Evolutionary conservation across 2,113 vertebrate genomes (phyloP).

Genomic region (Catharus fuscescens): DNA sequence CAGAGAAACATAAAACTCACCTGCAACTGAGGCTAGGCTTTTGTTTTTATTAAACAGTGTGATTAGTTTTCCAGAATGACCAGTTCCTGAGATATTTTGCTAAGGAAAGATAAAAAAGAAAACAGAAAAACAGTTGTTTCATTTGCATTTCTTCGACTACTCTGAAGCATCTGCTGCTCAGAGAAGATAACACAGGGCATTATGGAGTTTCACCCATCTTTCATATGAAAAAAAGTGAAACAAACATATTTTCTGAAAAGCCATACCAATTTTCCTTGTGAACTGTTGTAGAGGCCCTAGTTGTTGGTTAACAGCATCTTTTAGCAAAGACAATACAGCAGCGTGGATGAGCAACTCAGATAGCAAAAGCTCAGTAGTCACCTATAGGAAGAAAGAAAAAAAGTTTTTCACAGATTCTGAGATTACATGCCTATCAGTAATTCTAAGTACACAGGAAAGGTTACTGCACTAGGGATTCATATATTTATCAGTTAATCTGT

Average conservation of each 20-base stretch:
- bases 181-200: neutral
- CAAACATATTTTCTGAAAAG: neutral
- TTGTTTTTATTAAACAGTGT: neutral
- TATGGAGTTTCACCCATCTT: neutral
- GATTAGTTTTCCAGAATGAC: neutral
- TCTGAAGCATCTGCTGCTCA: neutral
- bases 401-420: neutral
- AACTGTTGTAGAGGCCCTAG: neutral
- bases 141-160: neutral
- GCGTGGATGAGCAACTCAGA: neutral
- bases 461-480: constrained; percentile 32
- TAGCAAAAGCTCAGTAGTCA: neutral
- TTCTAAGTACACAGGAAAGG: constrained; percentile 22
- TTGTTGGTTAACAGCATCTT: neutral
- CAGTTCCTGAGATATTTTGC: neutral
- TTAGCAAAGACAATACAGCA: neutral
- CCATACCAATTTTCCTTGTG: neutral
- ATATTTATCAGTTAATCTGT: constrained; percentile 63
- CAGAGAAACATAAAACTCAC: neutral
- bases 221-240: neutral
- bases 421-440: constrained; percentile 3
- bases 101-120: neutral
- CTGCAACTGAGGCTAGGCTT: neutral
- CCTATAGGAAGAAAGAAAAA: neutral
- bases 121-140: neutral